phyloP scores from a whole-genome alignment of 2,888 invertebrate species.

The Serrognathus titanus region DNA sequence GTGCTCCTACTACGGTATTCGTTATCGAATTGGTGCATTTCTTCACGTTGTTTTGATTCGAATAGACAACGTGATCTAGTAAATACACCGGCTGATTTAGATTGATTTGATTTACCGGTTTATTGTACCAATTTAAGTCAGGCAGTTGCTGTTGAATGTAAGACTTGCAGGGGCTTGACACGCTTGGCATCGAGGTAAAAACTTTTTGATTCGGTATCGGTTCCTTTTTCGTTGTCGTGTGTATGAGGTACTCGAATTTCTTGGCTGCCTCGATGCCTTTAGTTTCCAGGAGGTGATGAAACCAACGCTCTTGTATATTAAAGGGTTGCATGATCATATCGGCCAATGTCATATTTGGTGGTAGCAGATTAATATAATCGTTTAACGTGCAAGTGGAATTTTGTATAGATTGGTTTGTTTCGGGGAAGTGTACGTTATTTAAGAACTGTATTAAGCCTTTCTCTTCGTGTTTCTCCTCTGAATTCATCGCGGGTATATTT shows the following conservation, averaged over 20 bases:
- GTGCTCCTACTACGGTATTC: constrained; percentile 15
- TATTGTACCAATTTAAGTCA: constrained; percentile 42
- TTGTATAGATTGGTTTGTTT: constrained; percentile 35
- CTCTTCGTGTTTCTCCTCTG: constrained; percentile 21
- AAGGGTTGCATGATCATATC: constrained; percentile 56
- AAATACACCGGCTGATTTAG: constrained; percentile 44
- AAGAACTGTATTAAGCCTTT: constrained; percentile 55
- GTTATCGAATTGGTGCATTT: not conserved
- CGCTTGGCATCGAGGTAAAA: constrained; percentile 4
- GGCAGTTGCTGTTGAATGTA: constrained; percentile 26
- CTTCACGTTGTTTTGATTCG: constrained; percentile 9
- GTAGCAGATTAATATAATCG: constrained; percentile 45
- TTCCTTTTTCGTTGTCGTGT: constrained; percentile 25
- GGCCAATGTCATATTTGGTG: constrained; percentile 55
- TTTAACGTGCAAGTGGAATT: constrained; percentile 15
- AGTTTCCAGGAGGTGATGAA: constrained; percentile 53
- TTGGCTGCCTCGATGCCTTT: constrained; percentile 57
- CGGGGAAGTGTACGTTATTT: constrained; percentile 57
- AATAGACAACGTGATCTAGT: constrained; percentile 29
- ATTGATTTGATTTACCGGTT: constrained; percentile 42
- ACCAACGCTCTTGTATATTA: constrained; percentile 50
- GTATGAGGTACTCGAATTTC: constrained; percentile 50
- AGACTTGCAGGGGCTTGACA: constrained; percentile 18
- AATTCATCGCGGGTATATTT: constrained; percentile 3
- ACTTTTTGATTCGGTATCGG: constrained; percentile 19